Evolutionary conservation across 2,888 invertebrate genomes (phyloP).

Genomic region (Diarsia mendica): DNA sequence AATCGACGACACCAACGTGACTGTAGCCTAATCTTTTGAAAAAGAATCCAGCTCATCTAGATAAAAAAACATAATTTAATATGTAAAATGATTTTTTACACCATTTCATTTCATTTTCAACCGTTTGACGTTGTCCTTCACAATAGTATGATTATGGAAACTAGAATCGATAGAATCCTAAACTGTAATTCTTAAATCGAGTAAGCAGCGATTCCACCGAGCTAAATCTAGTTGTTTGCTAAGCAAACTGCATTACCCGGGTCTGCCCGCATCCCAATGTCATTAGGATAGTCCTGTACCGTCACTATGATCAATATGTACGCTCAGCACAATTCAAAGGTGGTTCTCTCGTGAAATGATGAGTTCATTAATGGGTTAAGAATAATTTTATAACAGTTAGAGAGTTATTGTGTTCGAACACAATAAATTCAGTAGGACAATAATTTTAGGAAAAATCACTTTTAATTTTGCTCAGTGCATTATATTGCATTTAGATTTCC

Average conservation of each 20-base stretch:
- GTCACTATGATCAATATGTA: constrained; percentile 1
- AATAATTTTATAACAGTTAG: not conserved
- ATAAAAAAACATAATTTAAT: no score
- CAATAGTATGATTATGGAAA: not conserved
- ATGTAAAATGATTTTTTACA: not conserved
- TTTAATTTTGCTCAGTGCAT: not conserved
- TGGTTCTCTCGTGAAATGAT: not conserved
- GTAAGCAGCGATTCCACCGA: not conserved
- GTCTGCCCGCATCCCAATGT: constrained; percentile 48
- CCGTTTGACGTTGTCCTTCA: not conserved
- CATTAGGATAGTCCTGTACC: constrained; percentile 38
- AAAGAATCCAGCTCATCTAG: no score
- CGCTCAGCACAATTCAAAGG: not conserved
- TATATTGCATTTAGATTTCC: no score
- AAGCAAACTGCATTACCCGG: constrained; percentile 54
- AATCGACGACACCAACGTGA: no score
- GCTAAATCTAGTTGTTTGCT: constrained; percentile 47
- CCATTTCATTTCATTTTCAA: not conserved
- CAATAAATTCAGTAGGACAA: not conserved
- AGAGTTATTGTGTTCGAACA: not conserved
- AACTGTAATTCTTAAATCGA: not conserved
- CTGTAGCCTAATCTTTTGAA: no score
- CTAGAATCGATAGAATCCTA: not conserved
- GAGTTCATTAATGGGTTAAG: not conserved
- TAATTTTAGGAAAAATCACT: not conserved